phyloP scores from a whole-genome alignment of 2,888 invertebrate genomes.

The Seira musarum region DNA sequence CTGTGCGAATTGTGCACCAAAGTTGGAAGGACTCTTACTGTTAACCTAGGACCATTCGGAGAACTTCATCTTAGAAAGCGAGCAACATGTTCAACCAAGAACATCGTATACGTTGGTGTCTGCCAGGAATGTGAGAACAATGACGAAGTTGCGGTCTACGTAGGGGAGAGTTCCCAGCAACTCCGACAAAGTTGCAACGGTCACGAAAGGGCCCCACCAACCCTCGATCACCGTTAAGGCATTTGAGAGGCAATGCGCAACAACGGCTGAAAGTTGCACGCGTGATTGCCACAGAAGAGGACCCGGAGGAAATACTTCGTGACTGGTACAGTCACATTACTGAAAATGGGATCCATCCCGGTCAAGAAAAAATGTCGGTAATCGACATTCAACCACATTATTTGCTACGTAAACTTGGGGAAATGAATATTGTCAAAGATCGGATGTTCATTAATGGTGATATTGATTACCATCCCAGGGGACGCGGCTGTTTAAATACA shows the following conservation, averaged over 20 bases:
- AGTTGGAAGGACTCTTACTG: slow-evolving; percentile 19
- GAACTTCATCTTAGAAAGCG: slow-evolving; percentile 26
- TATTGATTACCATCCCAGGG: slow-evolving; percentile 21
- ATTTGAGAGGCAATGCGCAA: not conserved
- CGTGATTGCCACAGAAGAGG: slow-evolving; percentile 18
- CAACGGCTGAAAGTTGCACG: slow-evolving; percentile 10
- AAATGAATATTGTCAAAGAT: slow-evolving; percentile 24
- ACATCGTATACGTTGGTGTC: slow-evolving; percentile 12
- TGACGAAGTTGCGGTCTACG: slow-evolving; percentile 8
- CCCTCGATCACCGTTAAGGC: not conserved
- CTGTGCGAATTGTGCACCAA: not conserved
- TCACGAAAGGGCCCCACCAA: not conserved
- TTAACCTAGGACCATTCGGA: slow-evolving; percentile 17
- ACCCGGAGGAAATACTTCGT: slow-evolving; percentile 10
- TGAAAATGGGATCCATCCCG: slow-evolving; percentile 17
- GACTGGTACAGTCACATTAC: slow-evolving; percentile 32
- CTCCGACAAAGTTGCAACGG: not conserved
- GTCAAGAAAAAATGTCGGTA: slow-evolving; percentile 19
- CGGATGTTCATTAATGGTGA: slow-evolving; percentile 17
- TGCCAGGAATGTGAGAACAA: slow-evolving; percentile 8
- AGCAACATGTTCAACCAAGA: slow-evolving; percentile 19
- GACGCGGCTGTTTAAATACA: slow-evolving; percentile 22
- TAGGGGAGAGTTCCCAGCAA: slow-evolving; percentile 4
- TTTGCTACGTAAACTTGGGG: slow-evolving; percentile 18
- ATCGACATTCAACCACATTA: not conserved